phyloP scores from a whole-genome alignment of 2,888 invertebrate species.

The Conus canariensis region DNA sequence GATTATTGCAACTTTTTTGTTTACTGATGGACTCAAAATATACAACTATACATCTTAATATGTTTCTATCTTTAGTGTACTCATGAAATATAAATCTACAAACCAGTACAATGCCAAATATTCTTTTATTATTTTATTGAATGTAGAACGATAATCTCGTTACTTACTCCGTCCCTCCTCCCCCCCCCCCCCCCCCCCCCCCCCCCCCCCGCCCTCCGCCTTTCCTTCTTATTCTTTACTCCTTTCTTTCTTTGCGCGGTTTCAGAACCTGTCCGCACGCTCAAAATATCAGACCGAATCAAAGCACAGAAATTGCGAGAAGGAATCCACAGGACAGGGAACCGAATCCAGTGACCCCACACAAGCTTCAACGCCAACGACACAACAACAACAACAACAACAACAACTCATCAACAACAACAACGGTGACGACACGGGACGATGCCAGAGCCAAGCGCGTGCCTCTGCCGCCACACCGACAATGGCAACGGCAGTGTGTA shows the following conservation, averaged over 20 bases:
- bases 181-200: no score
- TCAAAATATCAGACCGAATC: constrained; percentile 26
- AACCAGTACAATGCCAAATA: no score
- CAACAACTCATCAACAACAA: neutral
- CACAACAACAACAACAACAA: neutral
- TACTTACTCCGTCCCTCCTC: no score
- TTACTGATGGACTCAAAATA: no score
- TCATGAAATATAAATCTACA: no score
- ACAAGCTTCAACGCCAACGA: neutral
- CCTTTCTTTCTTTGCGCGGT: neutral
- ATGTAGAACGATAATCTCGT: no score
- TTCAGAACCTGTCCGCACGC: constrained; percentile 29
- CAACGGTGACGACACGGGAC: neutral
- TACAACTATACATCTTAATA: no score
- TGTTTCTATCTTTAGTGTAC: no score
- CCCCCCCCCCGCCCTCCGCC: no score
- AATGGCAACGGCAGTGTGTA: neutral
- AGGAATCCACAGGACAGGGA: neutral
- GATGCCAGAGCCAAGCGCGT: neutral
- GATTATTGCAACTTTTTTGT: no score
- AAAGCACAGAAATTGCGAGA: neutral
- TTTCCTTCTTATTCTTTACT: neutral
- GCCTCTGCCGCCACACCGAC: neutral
- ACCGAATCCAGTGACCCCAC: neutral
- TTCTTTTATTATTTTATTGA: no score